These are phyloP conservation scores for Erannis defoliaria DNA, from an alignment of 2,888 invertebrate genomes.

Conservation along the genomic window DNA sequence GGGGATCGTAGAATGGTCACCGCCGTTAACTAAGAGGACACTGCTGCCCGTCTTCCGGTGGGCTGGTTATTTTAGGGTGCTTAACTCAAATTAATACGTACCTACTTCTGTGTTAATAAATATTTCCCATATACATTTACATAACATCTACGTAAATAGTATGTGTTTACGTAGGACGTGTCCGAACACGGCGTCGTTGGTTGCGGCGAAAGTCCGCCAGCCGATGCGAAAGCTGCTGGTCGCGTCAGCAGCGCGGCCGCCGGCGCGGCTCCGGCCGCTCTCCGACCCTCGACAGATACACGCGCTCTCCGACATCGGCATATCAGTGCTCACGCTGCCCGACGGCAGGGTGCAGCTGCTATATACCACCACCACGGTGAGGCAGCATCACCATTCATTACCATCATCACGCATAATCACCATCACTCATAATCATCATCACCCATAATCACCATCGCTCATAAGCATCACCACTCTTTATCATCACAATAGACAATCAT, in stretches of 20 bases:
- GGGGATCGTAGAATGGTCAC: too few relatives aligned
- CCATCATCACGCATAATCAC: neutral
- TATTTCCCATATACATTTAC: too few relatives aligned
- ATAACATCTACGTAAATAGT: too few relatives aligned
- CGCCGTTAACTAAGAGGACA: too few relatives aligned
- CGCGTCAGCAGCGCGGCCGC: slow-evolving; percentile 87
- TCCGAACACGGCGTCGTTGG: slow-evolving; percentile 93
- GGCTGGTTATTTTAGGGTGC: too few relatives aligned
- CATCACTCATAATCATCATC: too few relatives aligned
- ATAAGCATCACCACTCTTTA: too few relatives aligned
- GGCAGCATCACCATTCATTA: slow-evolving; percentile 2
- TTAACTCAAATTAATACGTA: too few relatives aligned
- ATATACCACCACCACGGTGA: slow-evolving; percentile 94
- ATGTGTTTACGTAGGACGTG: slow-evolving; percentile 92
- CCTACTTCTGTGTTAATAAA: too few relatives aligned
- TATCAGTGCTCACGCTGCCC: slow-evolving; percentile 94
- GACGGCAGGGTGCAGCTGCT: slow-evolving; percentile 97
- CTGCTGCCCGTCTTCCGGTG: too few relatives aligned
- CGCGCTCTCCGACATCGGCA: slow-evolving; percentile 97
- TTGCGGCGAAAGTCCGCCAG: slow-evolving; percentile 93
- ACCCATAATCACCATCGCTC: too few relatives aligned
- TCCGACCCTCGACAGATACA: slow-evolving; percentile 95
- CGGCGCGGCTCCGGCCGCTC: slow-evolving; percentile 91
- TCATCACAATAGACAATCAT: too few relatives aligned
- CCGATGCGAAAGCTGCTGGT: slow-evolving; percentile 95